phyloP scores from a whole-genome alignment of 2,113 vertebrate genomes.

The Boulengeromyrus knoepffleri region DNA sequence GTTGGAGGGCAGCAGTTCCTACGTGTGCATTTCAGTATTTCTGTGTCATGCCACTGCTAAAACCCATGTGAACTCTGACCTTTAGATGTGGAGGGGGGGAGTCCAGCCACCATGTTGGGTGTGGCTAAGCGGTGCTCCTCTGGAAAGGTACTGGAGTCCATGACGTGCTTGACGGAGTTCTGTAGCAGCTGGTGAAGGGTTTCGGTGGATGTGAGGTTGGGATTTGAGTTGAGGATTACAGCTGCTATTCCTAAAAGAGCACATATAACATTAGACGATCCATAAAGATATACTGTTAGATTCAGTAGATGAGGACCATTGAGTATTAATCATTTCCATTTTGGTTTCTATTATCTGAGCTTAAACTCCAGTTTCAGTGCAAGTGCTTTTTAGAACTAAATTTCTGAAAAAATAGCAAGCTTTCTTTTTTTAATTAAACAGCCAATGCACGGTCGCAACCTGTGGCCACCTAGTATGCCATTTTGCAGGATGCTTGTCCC shows the following conservation, averaged over 20 bases:
- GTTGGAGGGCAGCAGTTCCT: background rate
- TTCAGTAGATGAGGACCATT: background rate
- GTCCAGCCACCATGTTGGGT: conserved; percentile 63
- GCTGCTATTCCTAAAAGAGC: conserved; percentile 63
- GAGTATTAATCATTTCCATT: background rate
- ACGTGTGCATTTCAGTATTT: background rate
- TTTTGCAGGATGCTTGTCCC: background rate
- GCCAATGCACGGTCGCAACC: background rate
- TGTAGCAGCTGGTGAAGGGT: conserved; percentile 68
- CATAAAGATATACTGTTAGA: background rate
- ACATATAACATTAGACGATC: background rate
- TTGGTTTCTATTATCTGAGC: background rate
- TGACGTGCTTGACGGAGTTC: conserved; percentile 55
- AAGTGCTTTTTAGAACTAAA: background rate
- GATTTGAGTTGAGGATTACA: conserved; percentile 61
- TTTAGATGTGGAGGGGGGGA: conserved; percentile 40
- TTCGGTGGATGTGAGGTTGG: conserved; percentile 52
- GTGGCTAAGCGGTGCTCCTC: conserved; percentile 62
- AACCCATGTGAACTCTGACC: conserved; percentile 39
- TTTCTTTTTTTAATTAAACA: background rate
- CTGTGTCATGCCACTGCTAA: background rate
- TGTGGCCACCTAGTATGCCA: background rate
- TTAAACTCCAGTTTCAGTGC: background rate
- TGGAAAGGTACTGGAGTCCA: conserved; percentile 60
- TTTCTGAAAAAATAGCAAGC: background rate